Percentiles rank a stretch among this genome's conserved stretches.
Evolutionary conservation across 2,797 vertebrate species (phyloP).

Genomic region (Protonibea diacanthus): DNA sequence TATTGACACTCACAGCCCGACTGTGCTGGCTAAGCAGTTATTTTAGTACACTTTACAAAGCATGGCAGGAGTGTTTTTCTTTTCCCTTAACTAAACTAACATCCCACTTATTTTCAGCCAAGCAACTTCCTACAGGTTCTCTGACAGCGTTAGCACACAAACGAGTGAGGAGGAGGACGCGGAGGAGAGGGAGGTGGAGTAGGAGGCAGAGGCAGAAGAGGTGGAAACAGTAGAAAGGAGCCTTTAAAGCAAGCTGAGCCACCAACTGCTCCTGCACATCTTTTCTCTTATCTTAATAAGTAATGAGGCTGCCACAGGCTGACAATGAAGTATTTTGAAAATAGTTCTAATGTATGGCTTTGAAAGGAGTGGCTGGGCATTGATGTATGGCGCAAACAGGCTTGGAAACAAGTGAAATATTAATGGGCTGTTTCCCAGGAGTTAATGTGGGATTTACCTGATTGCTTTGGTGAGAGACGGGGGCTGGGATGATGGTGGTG

Average conservation of each 20-base stretch:
- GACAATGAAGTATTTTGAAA: conserved; percentile 99
- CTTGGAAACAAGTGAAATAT: conserved; percentile 98
- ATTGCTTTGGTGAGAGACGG: conserved; percentile 81
- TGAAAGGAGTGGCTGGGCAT: conserved; percentile 94
- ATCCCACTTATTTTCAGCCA: conserved; percentile 59
- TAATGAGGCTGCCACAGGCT: conserved; percentile 99
- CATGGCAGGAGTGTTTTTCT: conserved; percentile 40
- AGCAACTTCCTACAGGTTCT: conserved; percentile 61
- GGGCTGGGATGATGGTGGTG: conserved; percentile 45
- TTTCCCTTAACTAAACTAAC: conserved; percentile 62
- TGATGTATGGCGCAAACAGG: conserved; percentile 97
- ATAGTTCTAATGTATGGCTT: conserved; percentile 99
- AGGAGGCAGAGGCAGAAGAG: conserved; percentile 70
- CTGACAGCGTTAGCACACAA: conserved; percentile 59
- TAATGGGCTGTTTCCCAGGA: conserved; percentile 91
- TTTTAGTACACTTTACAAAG: conserved; percentile 41
- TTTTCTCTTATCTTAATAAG: conserved; percentile 99
- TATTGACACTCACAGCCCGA: conserved; percentile 5
- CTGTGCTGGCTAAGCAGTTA: conserved; percentile 43
- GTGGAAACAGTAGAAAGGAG: conserved; percentile 73
- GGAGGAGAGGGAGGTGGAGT: conserved; percentile 39
- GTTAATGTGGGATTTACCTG: conserved; percentile 91
- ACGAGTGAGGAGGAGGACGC: conserved; percentile 36
- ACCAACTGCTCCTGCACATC: conserved; percentile 91
- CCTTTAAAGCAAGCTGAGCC: conserved; percentile 91